Evolutionary conservation across 2,888 invertebrate genomes (phyloP).

Genomic region (Leptopilina myrica): DNA sequence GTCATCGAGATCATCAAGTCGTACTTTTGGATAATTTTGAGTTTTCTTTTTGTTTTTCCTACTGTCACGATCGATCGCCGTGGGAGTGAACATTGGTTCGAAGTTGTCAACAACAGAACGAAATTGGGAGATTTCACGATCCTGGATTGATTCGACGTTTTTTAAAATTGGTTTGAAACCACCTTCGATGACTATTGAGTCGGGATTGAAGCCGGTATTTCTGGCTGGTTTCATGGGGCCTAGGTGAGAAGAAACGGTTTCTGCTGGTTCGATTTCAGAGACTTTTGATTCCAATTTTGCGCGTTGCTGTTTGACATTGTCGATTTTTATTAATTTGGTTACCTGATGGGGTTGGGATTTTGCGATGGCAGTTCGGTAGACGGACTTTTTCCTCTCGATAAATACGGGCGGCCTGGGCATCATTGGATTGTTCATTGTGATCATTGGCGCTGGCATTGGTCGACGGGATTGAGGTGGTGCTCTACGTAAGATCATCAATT

Average conservation of each 20-base stretch:
- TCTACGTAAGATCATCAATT: slow-evolving; percentile 66
- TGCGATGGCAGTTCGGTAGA: slow-evolving; percentile 58
- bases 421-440: slow-evolving; percentile 52
- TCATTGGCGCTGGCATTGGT: slow-evolving; percentile 56
- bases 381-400: slow-evolving; percentile 68
- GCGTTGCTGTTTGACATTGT: slow-evolving; percentile 56
- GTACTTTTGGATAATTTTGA: slow-evolving; percentile 43
- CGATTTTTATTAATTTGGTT: slow-evolving; percentile 62
- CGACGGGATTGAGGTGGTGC: slow-evolving; percentile 61
- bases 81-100: slow-evolving; percentile 89
- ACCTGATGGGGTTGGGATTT: slow-evolving; percentile 47
- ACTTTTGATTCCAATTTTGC: slow-evolving; percentile 57
- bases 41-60: slow-evolving; percentile 63
- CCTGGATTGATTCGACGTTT: slow-evolving; percentile 68
- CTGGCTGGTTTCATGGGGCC: slow-evolving; percentile 76
- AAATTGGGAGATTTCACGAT: slow-evolving; percentile 59
- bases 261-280: slow-evolving; percentile 47
- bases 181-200: slow-evolving; percentile 88
- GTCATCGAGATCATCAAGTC: slow-evolving; percentile 77
- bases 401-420: slow-evolving; percentile 62
- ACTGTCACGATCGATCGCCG: slow-evolving; percentile 81
- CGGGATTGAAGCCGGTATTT: slow-evolving; percentile 88
- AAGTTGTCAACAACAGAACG: slow-evolving; percentile 79
- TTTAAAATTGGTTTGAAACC: slow-evolving; percentile 89
- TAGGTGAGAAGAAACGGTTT: not conserved